These are phyloP conservation scores for Drosophila athabasca DNA, from an alignment of 1,140 invertebrate species.

Conservation along the genomic window DNA sequence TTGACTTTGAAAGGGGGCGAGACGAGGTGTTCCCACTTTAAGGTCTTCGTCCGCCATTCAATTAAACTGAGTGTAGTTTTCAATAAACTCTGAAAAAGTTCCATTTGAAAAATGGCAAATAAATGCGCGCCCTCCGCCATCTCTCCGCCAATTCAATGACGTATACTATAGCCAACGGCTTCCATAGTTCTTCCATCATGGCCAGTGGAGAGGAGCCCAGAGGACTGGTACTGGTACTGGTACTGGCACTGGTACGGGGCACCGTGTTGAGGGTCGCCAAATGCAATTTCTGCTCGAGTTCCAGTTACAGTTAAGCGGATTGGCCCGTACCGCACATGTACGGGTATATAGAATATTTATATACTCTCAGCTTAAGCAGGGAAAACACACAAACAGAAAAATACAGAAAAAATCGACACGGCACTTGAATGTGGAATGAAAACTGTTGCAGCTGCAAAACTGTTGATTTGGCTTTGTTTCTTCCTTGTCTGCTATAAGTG, in stretches of 20 bases:
- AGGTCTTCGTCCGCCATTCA: slow-evolving; percentile 66
- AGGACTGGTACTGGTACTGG: neutral
- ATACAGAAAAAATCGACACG: slow-evolving; percentile 21
- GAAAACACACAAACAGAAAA: slow-evolving; percentile 33
- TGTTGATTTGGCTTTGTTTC: slow-evolving; percentile 33
- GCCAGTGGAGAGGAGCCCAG: neutral
- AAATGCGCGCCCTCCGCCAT: slow-evolving; percentile 45
- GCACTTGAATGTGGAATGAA: slow-evolving; percentile 25
- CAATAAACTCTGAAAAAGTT: slow-evolving; percentile 67
- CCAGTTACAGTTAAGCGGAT: slow-evolving; percentile 75
- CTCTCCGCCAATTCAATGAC: slow-evolving; percentile 43
- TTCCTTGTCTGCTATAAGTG: slow-evolving; percentile 13
- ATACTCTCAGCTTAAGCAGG: slow-evolving; percentile 47
- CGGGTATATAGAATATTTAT: slow-evolving; percentile 71
- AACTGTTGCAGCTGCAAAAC: slow-evolving; percentile 38
- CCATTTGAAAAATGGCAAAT: slow-evolving; percentile 76
- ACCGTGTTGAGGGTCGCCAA: slow-evolving; percentile 42
- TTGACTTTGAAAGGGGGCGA: slow-evolving; percentile 56
- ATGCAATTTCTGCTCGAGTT: slow-evolving; percentile 72
- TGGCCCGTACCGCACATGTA: slow-evolving; percentile 59
- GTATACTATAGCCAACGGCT: slow-evolving; percentile 30
- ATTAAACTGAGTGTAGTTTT: slow-evolving; percentile 79
- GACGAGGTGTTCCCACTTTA: slow-evolving; percentile 30
- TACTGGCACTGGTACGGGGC: slow-evolving; percentile 2
- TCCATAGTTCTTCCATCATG: slow-evolving; percentile 7